Base-by-base conservation (phyloP, 2,888 invertebrate species). In the Parapristionchus giblindavisi region DNA sequence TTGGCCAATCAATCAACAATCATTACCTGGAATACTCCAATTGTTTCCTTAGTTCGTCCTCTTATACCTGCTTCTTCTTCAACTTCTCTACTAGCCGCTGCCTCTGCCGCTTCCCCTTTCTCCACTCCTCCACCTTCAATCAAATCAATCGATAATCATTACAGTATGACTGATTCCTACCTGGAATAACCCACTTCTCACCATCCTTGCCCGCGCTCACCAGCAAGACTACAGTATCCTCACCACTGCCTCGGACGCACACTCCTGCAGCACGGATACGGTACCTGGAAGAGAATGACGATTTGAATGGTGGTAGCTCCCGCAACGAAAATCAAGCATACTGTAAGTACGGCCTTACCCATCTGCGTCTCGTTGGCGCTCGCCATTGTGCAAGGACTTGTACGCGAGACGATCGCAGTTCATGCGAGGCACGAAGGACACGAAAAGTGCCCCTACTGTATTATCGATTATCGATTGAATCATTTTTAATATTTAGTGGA, bases 1-100 rank as follows among this genome's bases (percentile, higher is more conserved):
- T 70, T 3, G 17, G 29, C 27, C 1, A 24, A 27, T 27, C 40
- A n/a, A 14, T 40, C 38, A 24, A 3, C 60, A n/a, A 60, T n/a
- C 63, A 77, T 61, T 3, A 96, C 96, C 92, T 96, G 96, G 90
- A 98, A 97, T 80, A 95, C 92, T 70, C 97, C 97, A 78, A 97
- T 92, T 88, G 93, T 93, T 83, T 95, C 92, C 79, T 94, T 94
- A 77, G 96, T 91, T 88, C 93, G 93, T 84, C 96, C 97, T 86
- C 93, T 91, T 80, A 96, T 96, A 61, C 97, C 98, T 75, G 97
- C 97, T 89, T 98, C 98, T 89, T 98, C 97, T 81, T 93, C 91
- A 66, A 96, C 94, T 90, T 98, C 97, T 75, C 97, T 91, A 85
- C 93, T 92, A 34, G 97, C 97, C 34, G 97, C 96, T 80, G 93